Conservation (phyloP, 1,140 invertebrate genomes). For the Drosophila auraria region DNA sequence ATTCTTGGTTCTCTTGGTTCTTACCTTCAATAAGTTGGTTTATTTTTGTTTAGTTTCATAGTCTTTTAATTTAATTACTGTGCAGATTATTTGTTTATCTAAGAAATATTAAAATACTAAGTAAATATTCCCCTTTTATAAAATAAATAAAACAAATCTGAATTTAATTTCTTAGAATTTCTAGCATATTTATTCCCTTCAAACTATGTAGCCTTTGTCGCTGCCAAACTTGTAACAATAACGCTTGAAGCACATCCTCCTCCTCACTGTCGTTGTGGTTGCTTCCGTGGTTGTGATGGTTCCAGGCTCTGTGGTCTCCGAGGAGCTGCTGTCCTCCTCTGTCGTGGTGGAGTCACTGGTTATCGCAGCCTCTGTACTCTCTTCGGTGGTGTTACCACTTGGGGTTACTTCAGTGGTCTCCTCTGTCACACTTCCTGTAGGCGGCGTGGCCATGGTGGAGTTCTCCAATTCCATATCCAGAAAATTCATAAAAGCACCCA, state of each 20-base stretch:
- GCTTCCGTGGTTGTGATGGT: constrained; percentile 1
- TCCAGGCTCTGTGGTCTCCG: background rate
- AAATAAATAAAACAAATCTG: background rate
- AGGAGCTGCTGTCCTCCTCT: constrained; percentile 2
- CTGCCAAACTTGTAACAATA: constrained; percentile 63
- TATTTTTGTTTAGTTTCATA: background rate
- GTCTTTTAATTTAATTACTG: too few relatives aligned
- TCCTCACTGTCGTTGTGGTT: constrained; percentile 7
- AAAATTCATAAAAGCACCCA: constrained; percentile 62
- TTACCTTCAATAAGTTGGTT: background rate
- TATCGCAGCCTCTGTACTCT: constrained; percentile 12
- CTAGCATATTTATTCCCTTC: background rate
- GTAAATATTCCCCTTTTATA: too few relatives aligned
- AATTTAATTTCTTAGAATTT: background rate
- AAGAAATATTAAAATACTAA: too few relatives aligned
- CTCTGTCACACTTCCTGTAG: constrained; percentile 3
- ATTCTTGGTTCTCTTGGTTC: background rate
- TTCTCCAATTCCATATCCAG: constrained; percentile 52
- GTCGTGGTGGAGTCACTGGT: background rate
- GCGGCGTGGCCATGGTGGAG: constrained; percentile 22
- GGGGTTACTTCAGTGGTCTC: constrained; percentile 30
- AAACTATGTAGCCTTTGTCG: constrained; percentile 62
- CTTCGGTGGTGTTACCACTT: background rate
- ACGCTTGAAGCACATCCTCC: constrained; percentile 65
- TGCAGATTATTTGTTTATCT: too few relatives aligned